Evolutionary conservation across 64 coral and sea anemone species (phyloP).

Genomic region (Porites lutea): DNA sequence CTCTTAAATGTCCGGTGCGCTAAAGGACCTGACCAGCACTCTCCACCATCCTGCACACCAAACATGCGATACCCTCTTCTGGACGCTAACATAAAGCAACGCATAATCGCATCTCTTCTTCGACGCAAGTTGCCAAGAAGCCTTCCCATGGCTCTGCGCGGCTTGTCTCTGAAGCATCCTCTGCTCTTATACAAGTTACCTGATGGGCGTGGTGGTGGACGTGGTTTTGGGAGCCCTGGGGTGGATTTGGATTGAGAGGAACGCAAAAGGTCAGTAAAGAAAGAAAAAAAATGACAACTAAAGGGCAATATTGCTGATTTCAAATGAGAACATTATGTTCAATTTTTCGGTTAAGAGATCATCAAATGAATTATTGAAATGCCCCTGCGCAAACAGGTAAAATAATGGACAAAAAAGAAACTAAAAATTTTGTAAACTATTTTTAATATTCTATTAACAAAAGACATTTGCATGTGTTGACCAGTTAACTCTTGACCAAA

Average conservation of each 20-base stretch:
- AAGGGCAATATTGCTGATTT: too few relatives aligned
- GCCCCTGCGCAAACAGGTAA: too few relatives aligned
- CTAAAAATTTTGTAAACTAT: too few relatives aligned
- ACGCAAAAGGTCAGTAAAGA: too few relatives aligned
- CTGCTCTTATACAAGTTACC: conserved; percentile 21
- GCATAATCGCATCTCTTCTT: conserved; percentile 34
- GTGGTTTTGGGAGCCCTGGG: conserved; percentile 30
- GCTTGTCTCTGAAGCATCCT: conserved; percentile 42
- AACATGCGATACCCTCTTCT: conserved; percentile 61
- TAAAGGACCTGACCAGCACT: conserved; percentile 70
- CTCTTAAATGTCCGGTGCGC: conserved; percentile 59
- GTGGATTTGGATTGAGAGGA: neutral
- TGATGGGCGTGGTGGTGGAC: neutral
- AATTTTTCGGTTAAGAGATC: too few relatives aligned
- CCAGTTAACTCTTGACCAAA: too few relatives aligned
- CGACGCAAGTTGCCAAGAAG: neutral
- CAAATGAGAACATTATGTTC: too few relatives aligned
- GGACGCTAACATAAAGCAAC: conserved; percentile 44
- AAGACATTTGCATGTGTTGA: too few relatives aligned
- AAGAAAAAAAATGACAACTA: too few relatives aligned
- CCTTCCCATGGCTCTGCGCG: conserved; percentile 45
- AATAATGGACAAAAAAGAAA: too few relatives aligned
- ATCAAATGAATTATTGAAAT: too few relatives aligned
- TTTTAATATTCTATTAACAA: too few relatives aligned
- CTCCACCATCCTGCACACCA: conserved; percentile 66